These are phyloP conservation scores for Argyresthia albistria DNA, from an alignment of 2,888 invertebrate species.

Conservation along the genomic window DNA sequence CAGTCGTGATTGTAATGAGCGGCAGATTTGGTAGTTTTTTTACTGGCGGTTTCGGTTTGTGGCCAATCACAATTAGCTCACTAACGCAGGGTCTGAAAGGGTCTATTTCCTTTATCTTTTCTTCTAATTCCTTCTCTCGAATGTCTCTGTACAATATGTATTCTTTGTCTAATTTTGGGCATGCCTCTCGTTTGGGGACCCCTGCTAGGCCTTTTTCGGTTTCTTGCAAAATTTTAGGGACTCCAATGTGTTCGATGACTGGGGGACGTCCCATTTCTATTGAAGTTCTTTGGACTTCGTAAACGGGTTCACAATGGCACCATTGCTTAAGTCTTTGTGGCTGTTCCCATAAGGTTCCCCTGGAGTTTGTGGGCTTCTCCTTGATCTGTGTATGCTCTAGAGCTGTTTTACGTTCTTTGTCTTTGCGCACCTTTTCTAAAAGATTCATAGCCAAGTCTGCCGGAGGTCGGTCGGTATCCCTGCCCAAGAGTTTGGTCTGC, in stretches of 20 bases:
- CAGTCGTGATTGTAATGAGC: conserved; percentile 28
- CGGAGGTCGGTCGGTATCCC: conserved; percentile 27
- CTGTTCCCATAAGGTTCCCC: conserved; percentile 41
- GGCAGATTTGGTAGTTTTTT: conserved; percentile 27
- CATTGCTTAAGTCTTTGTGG: conserved; percentile 36
- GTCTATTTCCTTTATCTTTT: conserved; percentile 38
- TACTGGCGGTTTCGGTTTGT: conserved; percentile 30
- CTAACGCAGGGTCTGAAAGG: conserved; percentile 42
- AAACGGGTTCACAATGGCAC: conserved; percentile 39
- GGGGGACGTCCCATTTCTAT: conserved; percentile 39
- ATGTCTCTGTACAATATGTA: conserved; percentile 33
- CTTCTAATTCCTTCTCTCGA: conserved; percentile 31
- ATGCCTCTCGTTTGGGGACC: conserved; percentile 22
- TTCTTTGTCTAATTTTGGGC: conserved; percentile 25
- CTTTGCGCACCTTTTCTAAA: conserved; percentile 32
- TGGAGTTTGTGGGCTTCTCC: conserved; percentile 25
- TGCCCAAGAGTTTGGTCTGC: conserved; percentile 31
- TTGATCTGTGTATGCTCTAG: conserved; percentile 45
- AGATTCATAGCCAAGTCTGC: conserved; percentile 51
- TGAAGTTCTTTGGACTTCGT: conserved; percentile 40
- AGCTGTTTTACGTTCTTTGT: conserved; percentile 42
- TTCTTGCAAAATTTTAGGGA: conserved; percentile 37
- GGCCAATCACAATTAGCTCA: conserved; percentile 40
- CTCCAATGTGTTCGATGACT: conserved; percentile 43
- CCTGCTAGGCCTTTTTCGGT: conserved; percentile 43